Conservation (phyloP, 2,888 invertebrate species). For the Pantelozetes paolii region DNA sequence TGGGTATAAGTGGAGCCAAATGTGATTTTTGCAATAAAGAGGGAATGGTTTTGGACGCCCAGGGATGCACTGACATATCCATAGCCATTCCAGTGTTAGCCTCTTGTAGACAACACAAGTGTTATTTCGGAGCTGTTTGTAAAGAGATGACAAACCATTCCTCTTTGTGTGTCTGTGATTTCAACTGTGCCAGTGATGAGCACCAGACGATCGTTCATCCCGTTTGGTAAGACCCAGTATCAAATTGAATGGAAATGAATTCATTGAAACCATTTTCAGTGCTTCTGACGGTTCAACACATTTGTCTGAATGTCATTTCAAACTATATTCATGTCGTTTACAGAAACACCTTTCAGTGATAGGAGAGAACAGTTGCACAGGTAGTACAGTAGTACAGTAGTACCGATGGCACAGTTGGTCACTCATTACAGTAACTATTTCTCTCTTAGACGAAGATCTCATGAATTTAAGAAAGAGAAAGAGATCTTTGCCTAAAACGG, state of each 20-base stretch:
- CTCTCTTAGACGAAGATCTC: no score
- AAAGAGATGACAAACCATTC: slow-evolving; percentile 66
- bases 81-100: slow-evolving; percentile 39
- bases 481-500: no score
- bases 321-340: slow-evolving; percentile 66
- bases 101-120: slow-evolving; percentile 65
- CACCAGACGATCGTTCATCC: not conserved
- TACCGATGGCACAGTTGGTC: no score
- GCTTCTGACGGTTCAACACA: slow-evolving; percentile 77
- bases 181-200: slow-evolving; percentile 60
- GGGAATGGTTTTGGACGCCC: slow-evolving; percentile 71
- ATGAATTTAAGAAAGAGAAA: no score
- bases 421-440: no score
- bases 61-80: slow-evolving; percentile 63
- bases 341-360: slow-evolving; percentile 64
- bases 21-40: slow-evolving; percentile 63
- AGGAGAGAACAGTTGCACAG: not conserved
- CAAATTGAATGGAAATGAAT: not conserved
- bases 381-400: no score
- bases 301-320: slow-evolving; percentile 73
- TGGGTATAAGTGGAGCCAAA: slow-evolving; percentile 77
- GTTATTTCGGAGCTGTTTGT: slow-evolving; percentile 78
- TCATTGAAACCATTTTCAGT: slow-evolving; percentile 52
- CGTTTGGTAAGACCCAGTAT: slow-evolving; percentile 6
- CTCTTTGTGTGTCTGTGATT: slow-evolving; percentile 64